phyloP scores from a whole-genome alignment of 2,113 vertebrate species.

The Tragulus kanchil region DNA sequence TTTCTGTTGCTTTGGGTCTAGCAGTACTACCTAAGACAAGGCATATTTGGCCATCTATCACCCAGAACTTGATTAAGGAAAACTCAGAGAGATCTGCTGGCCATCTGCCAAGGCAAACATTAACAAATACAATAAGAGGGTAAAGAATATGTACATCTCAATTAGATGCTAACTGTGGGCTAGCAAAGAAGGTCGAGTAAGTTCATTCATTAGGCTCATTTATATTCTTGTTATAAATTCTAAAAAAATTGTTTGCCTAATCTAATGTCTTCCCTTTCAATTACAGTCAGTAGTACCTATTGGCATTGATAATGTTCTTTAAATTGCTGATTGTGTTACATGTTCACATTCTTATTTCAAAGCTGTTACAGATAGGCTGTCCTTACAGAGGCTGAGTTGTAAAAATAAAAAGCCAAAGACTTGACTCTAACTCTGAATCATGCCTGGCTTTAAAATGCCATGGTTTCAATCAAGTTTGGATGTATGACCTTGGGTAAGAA shows the following conservation, averaged over 20 bases:
- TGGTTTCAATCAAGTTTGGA: neutral
- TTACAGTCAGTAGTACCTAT: slow-evolving; percentile 52
- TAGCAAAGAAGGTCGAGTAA: slow-evolving; percentile 58
- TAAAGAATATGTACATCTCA: slow-evolving; percentile 46
- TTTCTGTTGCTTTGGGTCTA: neutral
- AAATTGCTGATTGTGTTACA: slow-evolving; percentile 68
- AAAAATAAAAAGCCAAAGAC: slow-evolving; percentile 15
- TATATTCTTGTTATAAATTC: slow-evolving; percentile 49
- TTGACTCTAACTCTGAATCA: neutral
- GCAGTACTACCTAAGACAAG: neutral
- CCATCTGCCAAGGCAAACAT: slow-evolving; percentile 59
- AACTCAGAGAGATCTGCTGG: slow-evolving; percentile 62
- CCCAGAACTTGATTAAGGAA: slow-evolving; percentile 24
- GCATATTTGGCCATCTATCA: slow-evolving; percentile 7
- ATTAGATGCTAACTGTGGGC: neutral
- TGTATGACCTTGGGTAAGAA: neutral
- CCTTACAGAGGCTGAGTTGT: neutral
- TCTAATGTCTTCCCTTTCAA: slow-evolving; percentile 49
- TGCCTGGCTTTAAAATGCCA: neutral
- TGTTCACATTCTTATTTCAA: slow-evolving; percentile 50
- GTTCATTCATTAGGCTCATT: slow-evolving; percentile 59
- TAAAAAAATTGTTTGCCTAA: slow-evolving; percentile 44
- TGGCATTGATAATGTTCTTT: slow-evolving; percentile 59
- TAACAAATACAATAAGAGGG: slow-evolving; percentile 54
- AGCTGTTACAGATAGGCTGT: neutral